Percentiles rank a stretch among this genome's conserved stretches.
phyloP scores from a whole-genome alignment of 2,113 vertebrate species.

The Mixornis gularis region DNA sequence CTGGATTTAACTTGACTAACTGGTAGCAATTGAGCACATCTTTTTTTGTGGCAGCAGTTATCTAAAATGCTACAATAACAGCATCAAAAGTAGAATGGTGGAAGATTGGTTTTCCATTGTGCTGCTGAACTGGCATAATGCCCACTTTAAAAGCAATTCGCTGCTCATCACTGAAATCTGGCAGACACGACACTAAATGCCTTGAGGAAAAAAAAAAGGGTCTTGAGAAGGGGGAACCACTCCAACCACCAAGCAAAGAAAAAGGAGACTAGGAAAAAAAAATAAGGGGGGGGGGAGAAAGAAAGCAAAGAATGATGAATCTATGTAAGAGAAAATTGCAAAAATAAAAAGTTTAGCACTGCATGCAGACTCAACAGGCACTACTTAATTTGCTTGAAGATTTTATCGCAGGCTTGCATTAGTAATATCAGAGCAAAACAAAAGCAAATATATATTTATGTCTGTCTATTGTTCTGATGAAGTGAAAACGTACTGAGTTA shows the following conservation, averaged over 20 bases:
- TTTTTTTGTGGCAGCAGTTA: slow-evolving; percentile 88
- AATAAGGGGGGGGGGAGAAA: background rate
- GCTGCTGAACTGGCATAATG: slow-evolving; percentile 91
- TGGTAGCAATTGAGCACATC: slow-evolving; percentile 86
- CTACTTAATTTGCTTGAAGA: slow-evolving; percentile 74
- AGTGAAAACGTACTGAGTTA: slow-evolving; percentile 73
- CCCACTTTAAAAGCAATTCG: slow-evolving; percentile 95
- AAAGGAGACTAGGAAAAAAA: no score
- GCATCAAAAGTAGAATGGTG: slow-evolving; percentile 88
- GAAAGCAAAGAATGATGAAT: slow-evolving; percentile 68
- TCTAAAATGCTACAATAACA: slow-evolving; percentile 94
- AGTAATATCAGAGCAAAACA: slow-evolving; percentile 76
- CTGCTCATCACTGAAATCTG: slow-evolving; percentile 93
- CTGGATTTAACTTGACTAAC: slow-evolving; percentile 89
- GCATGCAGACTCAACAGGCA: slow-evolving; percentile 73
- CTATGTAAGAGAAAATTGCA: slow-evolving; percentile 75
- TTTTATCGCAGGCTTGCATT: slow-evolving; percentile 73
- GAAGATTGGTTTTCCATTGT: slow-evolving; percentile 95
- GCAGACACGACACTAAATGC: slow-evolving; percentile 94
- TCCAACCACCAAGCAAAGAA: slow-evolving; percentile 67
- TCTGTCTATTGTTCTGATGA: slow-evolving; percentile 78
- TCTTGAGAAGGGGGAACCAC: slow-evolving; percentile 79
- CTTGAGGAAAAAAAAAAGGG: slow-evolving; percentile 72
- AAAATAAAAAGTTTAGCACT: slow-evolving; percentile 76
- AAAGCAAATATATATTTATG: slow-evolving; percentile 83